Percentiles rank a stretch among this genome's conserved stretches.
Conservation (phyloP, 2,888 invertebrate genomes). For the Hecatera dysodea region DNA sequence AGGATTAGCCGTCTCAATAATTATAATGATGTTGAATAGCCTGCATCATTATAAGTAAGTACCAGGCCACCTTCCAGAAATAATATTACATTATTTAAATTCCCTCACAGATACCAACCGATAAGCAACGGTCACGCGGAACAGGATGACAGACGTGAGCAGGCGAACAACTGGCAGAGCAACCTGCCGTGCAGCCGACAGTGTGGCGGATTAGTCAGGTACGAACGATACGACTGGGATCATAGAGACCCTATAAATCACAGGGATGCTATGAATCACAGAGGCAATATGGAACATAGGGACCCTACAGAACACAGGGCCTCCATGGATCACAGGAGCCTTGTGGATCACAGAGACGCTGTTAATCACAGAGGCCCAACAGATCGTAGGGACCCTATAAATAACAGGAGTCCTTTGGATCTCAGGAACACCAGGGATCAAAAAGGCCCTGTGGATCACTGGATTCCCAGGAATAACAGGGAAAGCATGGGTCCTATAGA, state of each 20-base stretch:
- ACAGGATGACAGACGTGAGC: slow-evolving; percentile 74
- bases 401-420: background rate
- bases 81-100: background rate
- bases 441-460: background rate
- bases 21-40: background rate
- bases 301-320: background rate
- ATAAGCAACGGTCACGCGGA: slow-evolving; percentile 68
- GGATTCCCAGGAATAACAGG: background rate
- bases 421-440: background rate
- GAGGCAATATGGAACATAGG: background rate
- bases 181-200: slow-evolving; percentile 83
- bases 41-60: too few relatives aligned
- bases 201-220: slow-evolving; percentile 88
- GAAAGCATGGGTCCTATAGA: background rate
- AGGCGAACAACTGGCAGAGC: slow-evolving; percentile 78
- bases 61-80: too few relatives aligned
- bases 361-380: background rate
- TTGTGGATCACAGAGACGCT: background rate
- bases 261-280: background rate
- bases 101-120: slow-evolving; percentile 70
- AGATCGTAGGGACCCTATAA: slow-evolving; percentile 51
- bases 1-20: background rate
- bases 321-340: background rate
- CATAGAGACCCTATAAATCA: slow-evolving; percentile 5
- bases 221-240: slow-evolving; percentile 62